Conservation (phyloP, 2,113 vertebrate genomes). For the Hypanus sabinus region DNA sequence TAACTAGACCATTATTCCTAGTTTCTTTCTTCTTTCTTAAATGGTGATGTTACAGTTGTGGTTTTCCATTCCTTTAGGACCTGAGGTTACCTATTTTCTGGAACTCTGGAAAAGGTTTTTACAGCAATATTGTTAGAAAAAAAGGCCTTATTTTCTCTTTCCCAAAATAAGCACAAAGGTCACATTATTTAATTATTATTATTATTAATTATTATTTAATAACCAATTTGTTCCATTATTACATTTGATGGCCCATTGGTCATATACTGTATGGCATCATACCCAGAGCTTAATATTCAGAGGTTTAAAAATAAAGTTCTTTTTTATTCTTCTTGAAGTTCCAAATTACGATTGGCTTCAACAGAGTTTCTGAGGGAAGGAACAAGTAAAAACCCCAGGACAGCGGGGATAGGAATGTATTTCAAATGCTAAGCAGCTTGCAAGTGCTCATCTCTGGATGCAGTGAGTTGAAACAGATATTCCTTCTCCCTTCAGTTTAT, state of each 20-base stretch:
- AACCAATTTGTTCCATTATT: not conserved
- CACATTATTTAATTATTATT: too few species aligned
- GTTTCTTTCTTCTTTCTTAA: too few species aligned
- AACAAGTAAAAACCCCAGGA: not conserved
- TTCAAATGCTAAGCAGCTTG: not conserved
- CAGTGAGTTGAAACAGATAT: conserved; percentile 34
- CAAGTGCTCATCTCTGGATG: not conserved
- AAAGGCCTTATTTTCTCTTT: not conserved
- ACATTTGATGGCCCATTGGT: not conserved
- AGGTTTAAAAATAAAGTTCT: not conserved
- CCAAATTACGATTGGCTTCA: not conserved
- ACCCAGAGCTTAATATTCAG: not conserved
- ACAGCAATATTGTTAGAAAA: not conserved
- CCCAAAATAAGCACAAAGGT: not conserved
- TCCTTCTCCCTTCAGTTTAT: conserved; percentile 9
- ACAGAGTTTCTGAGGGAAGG: not conserved
- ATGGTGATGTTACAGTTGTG: too few species aligned
- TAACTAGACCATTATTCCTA: too few species aligned
- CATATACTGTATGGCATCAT: not conserved
- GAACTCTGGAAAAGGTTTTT: not conserved
- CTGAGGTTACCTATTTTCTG: not conserved
- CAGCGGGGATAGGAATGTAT: not conserved
- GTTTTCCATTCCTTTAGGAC: too few species aligned
- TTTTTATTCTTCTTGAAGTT: not conserved
- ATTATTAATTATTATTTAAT: too few species aligned